Evolutionary conservation across 2,797 vertebrate genomes (phyloP).

Genomic region (Cygnus olor): DNA sequence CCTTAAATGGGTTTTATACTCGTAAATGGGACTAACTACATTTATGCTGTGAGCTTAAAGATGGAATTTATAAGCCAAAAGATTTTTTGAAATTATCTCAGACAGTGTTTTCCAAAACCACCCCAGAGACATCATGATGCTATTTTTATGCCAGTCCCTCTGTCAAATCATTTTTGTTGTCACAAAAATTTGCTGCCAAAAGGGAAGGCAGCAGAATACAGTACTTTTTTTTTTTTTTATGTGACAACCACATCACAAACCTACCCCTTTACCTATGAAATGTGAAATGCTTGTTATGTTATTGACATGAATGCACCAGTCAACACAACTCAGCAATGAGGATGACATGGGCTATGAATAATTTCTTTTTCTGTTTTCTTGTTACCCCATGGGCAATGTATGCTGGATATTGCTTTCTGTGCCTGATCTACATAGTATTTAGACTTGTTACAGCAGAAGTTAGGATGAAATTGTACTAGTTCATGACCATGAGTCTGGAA

Average conservation of each 20-base stretch:
- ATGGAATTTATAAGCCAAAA: background rate
- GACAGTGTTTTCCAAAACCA: background rate
- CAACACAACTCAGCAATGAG: background rate
- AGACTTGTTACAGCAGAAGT: background rate
- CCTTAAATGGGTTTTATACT: background rate
- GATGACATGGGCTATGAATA: background rate
- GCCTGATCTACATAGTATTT: background rate
- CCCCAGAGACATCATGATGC: background rate
- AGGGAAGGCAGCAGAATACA: background rate
- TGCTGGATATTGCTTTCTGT: background rate
- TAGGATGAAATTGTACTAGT: background rate
- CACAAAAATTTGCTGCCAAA: background rate
- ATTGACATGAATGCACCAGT: background rate
- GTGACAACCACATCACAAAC: background rate
- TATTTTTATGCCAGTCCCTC: background rate
- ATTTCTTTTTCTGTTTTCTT: background rate
- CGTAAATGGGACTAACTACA: slow-evolving; percentile 11
- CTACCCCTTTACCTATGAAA: background rate
- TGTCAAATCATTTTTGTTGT: background rate
- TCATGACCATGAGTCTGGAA: background rate
- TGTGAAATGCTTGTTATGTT: background rate
- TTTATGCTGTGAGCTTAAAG: slow-evolving; percentile 5
- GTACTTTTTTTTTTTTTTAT: background rate
- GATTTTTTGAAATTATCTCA: background rate
- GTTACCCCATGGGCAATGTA: background rate